Percentiles rank a stretch among this genome's conserved stretches.
These are phyloP conservation scores for Deroptyus accipitrinus DNA, from an alignment of 2,113 vertebrate species.

Conservation along the genomic window DNA sequence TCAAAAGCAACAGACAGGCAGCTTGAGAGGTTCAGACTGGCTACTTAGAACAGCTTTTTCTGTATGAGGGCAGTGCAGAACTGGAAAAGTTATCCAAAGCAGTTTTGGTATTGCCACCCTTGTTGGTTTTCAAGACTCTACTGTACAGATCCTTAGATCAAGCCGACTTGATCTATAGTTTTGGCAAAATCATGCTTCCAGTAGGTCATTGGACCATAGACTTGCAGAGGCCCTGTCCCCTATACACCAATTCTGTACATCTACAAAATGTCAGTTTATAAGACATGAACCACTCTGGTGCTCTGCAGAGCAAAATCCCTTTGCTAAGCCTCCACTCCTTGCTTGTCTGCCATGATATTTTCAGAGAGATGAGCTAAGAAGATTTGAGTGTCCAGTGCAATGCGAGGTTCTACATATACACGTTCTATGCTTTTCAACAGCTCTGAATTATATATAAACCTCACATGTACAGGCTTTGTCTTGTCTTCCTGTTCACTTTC, in stretches of 20 bases:
- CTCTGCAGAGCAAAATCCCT: neutral
- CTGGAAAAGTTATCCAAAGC: neutral
- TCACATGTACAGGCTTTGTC: neutral
- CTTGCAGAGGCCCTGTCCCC: neutral
- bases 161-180: neutral
- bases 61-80: neutral
- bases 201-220: neutral
- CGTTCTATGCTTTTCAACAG: neutral
- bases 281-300: neutral
- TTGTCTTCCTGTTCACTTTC: neutral
- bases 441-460: neutral
- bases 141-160: neutral
- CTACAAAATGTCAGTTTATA: neutral
- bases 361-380: neutral
- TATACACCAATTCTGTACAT: neutral
- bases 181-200: neutral
- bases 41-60: neutral
- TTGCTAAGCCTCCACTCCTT: neutral
- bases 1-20: neutral
- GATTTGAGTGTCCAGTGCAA: neutral
- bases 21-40: neutral
- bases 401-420: neutral
- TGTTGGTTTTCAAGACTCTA: neutral
- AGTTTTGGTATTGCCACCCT: neutral
- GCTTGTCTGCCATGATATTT: neutral